phyloP scores from a whole-genome alignment of 2,113 vertebrate genomes.

The Clarias batrachus region DNA sequence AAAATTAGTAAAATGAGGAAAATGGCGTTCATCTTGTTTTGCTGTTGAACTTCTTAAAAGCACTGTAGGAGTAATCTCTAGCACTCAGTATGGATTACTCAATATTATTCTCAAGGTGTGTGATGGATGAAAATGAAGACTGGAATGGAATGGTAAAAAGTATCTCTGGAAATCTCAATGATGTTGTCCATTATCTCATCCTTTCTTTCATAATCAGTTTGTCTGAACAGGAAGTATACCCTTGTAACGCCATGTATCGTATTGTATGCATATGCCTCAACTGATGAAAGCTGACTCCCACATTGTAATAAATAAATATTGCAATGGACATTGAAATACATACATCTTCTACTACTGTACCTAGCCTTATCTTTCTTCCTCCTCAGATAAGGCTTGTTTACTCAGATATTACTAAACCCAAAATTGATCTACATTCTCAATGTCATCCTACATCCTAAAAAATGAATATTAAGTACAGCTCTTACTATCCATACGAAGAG shows the following conservation, averaged over 20 bases:
- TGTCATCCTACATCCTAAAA: background rate
- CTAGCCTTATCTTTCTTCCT: background rate
- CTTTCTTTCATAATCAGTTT: background rate
- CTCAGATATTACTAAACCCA: background rate
- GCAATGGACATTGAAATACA: background rate
- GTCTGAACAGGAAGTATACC: background rate
- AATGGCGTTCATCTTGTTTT: too few relatives aligned
- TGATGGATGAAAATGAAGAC: background rate
- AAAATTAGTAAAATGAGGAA: too few relatives aligned
- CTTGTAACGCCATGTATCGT: background rate
- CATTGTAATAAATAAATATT: background rate
- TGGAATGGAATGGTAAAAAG: background rate
- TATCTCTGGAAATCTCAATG: background rate
- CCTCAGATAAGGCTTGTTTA: background rate
- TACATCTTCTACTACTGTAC: background rate
- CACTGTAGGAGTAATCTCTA: background rate
- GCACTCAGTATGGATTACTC: background rate
- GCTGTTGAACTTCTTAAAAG: background rate
- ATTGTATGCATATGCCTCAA: background rate
- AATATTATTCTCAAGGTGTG: background rate
- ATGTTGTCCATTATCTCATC: too few relatives aligned
- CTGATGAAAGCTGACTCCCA: background rate
- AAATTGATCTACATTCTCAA: background rate
- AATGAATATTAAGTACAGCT: background rate
- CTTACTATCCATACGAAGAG: constrained; percentile 9